These are phyloP conservation scores for Cyprinus carpio DNA, from an alignment of 2,113 vertebrate species.

Conservation along the genomic window DNA sequence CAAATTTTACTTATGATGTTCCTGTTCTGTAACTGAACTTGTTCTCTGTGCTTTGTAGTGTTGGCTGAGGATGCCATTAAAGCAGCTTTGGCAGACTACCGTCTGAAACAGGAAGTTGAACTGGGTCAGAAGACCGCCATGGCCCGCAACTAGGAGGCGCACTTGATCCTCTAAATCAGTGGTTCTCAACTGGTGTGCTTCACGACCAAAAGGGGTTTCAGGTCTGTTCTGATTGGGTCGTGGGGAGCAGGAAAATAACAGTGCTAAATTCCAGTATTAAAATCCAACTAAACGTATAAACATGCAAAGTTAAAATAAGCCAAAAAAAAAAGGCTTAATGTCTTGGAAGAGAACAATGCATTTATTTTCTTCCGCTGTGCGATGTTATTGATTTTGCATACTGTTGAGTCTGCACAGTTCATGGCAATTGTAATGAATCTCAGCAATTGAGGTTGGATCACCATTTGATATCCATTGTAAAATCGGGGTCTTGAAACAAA, in stretches of 20 bases:
- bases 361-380: neutral
- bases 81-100: constrained; percentile 91
- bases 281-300: neutral
- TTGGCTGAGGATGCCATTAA: constrained; percentile 95
- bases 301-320: neutral
- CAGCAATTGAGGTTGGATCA: neutral
- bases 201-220: neutral
- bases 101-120: constrained; percentile 81
- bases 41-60: constrained; percentile 73
- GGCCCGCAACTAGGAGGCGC: constrained; percentile 56
- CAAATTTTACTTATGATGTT: neutral
- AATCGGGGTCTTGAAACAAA: neutral
- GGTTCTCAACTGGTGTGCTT: neutral
- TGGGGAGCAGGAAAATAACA: neutral
- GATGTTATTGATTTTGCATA: neutral
- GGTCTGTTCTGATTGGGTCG: neutral
- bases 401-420: neutral
- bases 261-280: neutral
- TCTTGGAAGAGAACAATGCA: neutral
- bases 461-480: neutral
- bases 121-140: constrained; percentile 55
- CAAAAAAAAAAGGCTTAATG: neutral
- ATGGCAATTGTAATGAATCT: neutral
- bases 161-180: constrained; percentile 2
- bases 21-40: neutral